Evolutionary conservation across 2,888 invertebrate species (phyloP).

Genomic region (Melanophora roralis): DNA sequence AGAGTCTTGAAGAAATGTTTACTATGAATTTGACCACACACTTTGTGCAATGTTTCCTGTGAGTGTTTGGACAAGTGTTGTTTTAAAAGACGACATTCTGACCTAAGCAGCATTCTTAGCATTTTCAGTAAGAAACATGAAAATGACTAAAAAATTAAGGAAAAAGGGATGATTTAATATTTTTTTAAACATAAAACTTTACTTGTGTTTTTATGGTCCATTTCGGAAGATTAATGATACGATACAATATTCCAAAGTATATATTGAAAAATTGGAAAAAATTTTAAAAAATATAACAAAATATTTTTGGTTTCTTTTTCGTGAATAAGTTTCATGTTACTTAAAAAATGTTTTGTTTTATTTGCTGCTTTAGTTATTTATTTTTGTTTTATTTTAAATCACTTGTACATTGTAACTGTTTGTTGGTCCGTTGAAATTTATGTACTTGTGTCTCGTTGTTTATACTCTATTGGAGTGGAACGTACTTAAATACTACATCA

Average conservation of each 20-base stretch:
- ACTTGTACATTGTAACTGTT: neutral
- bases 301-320: conserved; percentile 1
- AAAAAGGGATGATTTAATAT: conserved; percentile 44
- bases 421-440: neutral
- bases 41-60: neutral
- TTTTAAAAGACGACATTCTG: conserved; percentile 8
- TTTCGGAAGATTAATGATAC: conserved; percentile 61
- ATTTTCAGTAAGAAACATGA: neutral
- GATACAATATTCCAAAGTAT: conserved; percentile 49
- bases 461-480: conserved; percentile 48
- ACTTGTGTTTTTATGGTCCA: conserved; percentile 58
- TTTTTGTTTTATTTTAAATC: neutral
- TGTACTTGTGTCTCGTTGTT: conserved; percentile 35
- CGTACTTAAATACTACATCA: conserved; percentile 42
- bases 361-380: conserved; percentile 1
- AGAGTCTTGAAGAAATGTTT: conserved; percentile 34
- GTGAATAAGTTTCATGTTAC: conserved; percentile 11
- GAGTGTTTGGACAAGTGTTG: neutral
- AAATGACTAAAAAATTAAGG: neutral
- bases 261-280: conserved; percentile 43
- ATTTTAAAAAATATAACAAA: neutral
- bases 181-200: conserved; percentile 44
- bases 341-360: neutral
- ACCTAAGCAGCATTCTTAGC: conserved; percentile 35
- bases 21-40: conserved; percentile 39